Evolutionary conservation across 1,140 invertebrate species (phyloP), one percentile per base, ranked within the genome.

Genomic region (Goniozus legneri): DNA sequence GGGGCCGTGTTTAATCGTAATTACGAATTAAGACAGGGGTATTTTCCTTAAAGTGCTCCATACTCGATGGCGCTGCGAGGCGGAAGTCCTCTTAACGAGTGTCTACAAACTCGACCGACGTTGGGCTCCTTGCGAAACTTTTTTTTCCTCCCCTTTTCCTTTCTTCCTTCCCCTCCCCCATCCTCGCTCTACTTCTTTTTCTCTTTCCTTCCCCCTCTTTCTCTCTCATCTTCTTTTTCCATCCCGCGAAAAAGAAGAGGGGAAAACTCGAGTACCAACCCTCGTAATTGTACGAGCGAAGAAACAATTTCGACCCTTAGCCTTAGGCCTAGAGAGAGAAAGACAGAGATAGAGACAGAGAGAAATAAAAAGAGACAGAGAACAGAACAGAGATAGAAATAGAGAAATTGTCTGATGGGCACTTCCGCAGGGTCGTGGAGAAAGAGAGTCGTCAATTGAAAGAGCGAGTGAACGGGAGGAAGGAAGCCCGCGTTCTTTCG

Each of bases 281-380:
- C 37, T 49, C 41, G 41, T 59, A 59, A 59, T 59, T 59, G 51
- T 37, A 43, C 35, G 42, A 32, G 44, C 50, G 40, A 51, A 59
- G 41, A 59, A 58, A 58, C 56, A 59, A 59, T 59, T 59, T 58
- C 24, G 44, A 44, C 37, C 40, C 36, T 41, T 31, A 30, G 35
- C 21, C 30, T 44, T 39, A 24, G 34, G 37, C 30, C 14, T 38
- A 38, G 24, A 35, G 8, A 20, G 14, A 3, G 18, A 8, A 16
- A 8, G n/a, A 27, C 24, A 27, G 24, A 10, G 24, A 27, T 27
- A 6, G 24, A 6, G 18, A 24, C 38, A 21, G 12, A 12, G 20
- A 27, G 10, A n/a, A 12, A 16, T 14, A n/a, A 15, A 12, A 10
- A 14, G 24, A 16, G 8, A n/a, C n/a, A 43, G 30, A 19, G 22